Conservation (phyloP, 1,140 invertebrate genomes). For the Aleiodes sp. region DNA sequence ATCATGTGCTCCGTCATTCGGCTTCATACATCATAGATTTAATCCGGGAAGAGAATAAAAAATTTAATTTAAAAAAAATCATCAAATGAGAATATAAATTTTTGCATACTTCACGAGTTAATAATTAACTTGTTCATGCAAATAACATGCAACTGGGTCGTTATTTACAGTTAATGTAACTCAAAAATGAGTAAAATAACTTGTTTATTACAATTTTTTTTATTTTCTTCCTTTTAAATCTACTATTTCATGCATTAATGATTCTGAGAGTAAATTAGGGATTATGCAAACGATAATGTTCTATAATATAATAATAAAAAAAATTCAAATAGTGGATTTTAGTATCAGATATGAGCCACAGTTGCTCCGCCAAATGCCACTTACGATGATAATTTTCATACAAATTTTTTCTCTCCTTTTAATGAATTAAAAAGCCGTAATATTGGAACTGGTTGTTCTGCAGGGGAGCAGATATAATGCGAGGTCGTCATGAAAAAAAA, state of each 20-base stretch:
- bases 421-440: too few relatives aligned
- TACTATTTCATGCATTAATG: background rate
- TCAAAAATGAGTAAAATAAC: background rate
- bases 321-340: too few relatives aligned
- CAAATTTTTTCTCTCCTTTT: too few relatives aligned
- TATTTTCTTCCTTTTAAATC: background rate
- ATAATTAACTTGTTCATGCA: background rate
- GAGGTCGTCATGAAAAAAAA: conserved; percentile 32
- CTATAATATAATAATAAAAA: background rate
- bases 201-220: too few relatives aligned
- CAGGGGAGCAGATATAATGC: background rate
- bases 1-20: too few relatives aligned
- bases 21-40: too few relatives aligned
- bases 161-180: background rate
- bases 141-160: conserved; percentile 1
- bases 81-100: background rate
- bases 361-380: background rate
- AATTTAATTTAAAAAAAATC: background rate
- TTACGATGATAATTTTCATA: background rate
- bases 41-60: background rate
- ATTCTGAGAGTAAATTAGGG: background rate
- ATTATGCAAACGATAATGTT: background rate
- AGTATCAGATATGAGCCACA: too few relatives aligned
- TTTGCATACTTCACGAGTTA: background rate
- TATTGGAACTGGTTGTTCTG: too few relatives aligned